Percentiles rank a stretch among this genome's conserved stretches.
phyloP scores from a whole-genome alignment of 2,797 vertebrate species.

The Lithobates sylvaticus region DNA sequence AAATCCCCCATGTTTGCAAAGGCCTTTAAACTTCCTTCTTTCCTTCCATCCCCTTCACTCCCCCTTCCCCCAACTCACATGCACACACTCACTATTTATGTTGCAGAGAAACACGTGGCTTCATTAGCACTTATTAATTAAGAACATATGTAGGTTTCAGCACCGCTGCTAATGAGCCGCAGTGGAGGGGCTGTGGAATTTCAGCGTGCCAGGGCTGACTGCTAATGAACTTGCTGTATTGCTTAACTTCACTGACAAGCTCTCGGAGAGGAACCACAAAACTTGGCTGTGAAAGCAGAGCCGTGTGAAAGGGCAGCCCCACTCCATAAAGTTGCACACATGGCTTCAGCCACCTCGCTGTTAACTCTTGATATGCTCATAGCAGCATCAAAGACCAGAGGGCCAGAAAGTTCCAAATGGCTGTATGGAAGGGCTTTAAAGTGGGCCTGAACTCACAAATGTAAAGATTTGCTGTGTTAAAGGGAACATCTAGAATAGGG shows the following conservation, averaged over 20 bases:
- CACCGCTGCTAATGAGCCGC: constrained; percentile 53
- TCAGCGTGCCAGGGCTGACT: constrained; percentile 41
- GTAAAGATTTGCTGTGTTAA: too few species aligned
- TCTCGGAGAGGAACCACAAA: constrained; percentile 26
- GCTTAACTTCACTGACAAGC: constrained; percentile 20
- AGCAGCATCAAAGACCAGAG: background rate
- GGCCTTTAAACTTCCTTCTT: background rate
- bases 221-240: constrained; percentile 47
- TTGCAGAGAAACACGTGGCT: constrained; percentile 74
- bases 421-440: background rate
- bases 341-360: background rate
- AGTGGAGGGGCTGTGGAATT: constrained; percentile 36
- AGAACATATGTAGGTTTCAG: constrained; percentile 82
- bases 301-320: background rate
- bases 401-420: background rate
- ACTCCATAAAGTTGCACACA: background rate
- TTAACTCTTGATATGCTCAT: background rate
- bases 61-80: constrained; percentile 64
- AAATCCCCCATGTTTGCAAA: background rate
- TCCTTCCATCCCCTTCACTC: background rate
- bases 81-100: constrained; percentile 41
- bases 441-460: background rate
- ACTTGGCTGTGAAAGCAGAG: constrained; percentile 25
- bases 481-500: too few species aligned
- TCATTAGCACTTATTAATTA: constrained; percentile 86